Evolutionary conservation across 1,140 invertebrate species (phyloP), one percentile per base, ranked within the genome.

Genomic region (Drosophila asahinai): DNA sequence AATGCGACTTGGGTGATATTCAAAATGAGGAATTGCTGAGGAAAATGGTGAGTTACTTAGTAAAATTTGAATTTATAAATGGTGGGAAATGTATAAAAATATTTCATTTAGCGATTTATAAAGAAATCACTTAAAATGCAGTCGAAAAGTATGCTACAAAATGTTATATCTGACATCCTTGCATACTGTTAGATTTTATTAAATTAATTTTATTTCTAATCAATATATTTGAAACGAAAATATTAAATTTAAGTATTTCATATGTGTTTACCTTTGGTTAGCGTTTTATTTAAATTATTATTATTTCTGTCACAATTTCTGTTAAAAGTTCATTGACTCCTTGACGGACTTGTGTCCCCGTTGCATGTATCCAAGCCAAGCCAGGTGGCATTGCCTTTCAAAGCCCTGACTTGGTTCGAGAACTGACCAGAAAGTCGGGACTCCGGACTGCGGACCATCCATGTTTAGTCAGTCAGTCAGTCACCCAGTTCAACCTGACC

Each of bases 1-100:
- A 95, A 84, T 94, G 93, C 70, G 95, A 96, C 93, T 94, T 96
- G 68, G 94, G 94, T 66, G 93, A 94, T 65, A 96, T 96, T 63
- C 94, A 95, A 79, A 96, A 96, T 94, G 96, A 96, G 93, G 96
- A 96, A 87, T 90, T 96, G 73, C 93, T 96, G 60, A 94, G 95
- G 4, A 94, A 95, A 92, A 96, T 96, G 96, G 96, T 96, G 93
- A 95, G 94, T 92, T 45, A 25, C 8, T 2, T n/a, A 38, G 5
- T n/a, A 4, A 4, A 33, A 49, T 27, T 2, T 49, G 5, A 5
- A 11, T 38, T 17, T 8, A 6, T 5, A 14, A 19, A 36, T 15
- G 6, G 38, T 15, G 1, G 2, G 38, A 0, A 36, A 36, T 36
- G 0, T 36, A 11, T 11, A 36, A 12, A 36, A 38, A 38, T 14